phyloP scores from a whole-genome alignment of 2,113 vertebrate species.

The Burhinus bistriatus region DNA sequence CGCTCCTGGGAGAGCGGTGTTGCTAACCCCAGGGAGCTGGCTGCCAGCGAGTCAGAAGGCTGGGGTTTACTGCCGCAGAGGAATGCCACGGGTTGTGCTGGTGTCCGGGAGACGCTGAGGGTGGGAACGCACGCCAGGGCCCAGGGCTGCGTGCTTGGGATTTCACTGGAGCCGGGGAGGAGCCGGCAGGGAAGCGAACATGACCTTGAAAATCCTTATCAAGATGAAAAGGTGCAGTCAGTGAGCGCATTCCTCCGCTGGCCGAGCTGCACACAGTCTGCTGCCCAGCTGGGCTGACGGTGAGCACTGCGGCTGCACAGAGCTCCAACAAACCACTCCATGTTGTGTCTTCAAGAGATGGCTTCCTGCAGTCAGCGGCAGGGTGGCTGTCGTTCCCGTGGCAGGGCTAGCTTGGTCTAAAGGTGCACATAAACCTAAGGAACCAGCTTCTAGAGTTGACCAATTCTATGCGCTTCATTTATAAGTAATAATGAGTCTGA shows the following conservation, averaged over 20 bases:
- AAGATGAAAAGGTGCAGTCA: constrained; percentile 53
- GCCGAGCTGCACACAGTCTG: not conserved
- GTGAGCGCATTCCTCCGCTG: not conserved
- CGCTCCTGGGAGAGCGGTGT: not conserved
- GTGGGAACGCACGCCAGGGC: constrained; percentile 69
- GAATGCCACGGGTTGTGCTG: constrained; percentile 66
- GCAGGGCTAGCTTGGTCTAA: not conserved
- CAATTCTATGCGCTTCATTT: accelerated
- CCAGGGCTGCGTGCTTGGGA: constrained; percentile 76
- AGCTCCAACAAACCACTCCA: not conserved
- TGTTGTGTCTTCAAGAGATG: not conserved
- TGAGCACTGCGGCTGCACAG: not conserved
- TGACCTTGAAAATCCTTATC: constrained; percentile 68
- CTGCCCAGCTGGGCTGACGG: not conserved
- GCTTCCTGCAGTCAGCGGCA: accelerated
- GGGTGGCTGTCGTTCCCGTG: accelerated
- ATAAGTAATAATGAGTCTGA: not conserved
- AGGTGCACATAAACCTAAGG: accelerated
- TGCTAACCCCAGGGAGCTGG: not conserved
- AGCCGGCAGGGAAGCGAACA: constrained; percentile 67
- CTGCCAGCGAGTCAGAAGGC: no score
- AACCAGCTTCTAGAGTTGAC: not conserved
- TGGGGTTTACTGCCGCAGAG: no score
- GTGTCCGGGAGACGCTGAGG: constrained; percentile 68
- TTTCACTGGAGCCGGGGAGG: constrained; percentile 57